These are phyloP conservation scores for Spea bombifrons DNA, from an alignment of 2,113 vertebrate genomes.

Conservation along the genomic window DNA sequence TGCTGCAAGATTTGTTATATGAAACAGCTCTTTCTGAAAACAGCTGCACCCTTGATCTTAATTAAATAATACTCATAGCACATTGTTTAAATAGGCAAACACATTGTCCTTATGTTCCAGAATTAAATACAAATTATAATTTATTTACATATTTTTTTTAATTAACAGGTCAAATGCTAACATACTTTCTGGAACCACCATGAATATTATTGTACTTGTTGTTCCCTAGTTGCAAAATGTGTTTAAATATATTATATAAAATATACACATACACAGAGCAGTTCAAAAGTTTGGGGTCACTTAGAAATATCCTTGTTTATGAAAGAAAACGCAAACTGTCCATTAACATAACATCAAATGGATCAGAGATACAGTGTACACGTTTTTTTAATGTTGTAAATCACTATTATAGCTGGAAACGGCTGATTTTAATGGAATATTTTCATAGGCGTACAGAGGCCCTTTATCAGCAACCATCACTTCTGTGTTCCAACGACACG, in stretches of 20 bases:
- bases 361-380: no score
- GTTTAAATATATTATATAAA: not conserved
- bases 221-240: conserved; percentile 25
- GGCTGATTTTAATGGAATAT: no score
- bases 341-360: no score
- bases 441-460: no score
- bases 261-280: no score
- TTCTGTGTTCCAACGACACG: no score
- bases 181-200: conserved; percentile 14
- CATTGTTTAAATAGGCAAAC: conserved; percentile 60
- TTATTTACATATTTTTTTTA: conserved; percentile 39
- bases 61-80: conserved; percentile 61
- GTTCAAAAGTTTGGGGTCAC: no score
- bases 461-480: no score
- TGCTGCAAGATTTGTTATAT: conserved; percentile 52
- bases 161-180: conserved; percentile 42
- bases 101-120: conserved; percentile 53
- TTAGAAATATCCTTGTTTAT: no score
- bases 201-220: conserved; percentile 38
- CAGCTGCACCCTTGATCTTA: conserved; percentile 59
- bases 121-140: conserved; percentile 51
- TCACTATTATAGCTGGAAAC: no score
- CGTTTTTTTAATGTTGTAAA: no score
- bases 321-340: no score
- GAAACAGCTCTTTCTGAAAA: conserved; percentile 51